Percentiles rank a stretch among this genome's conserved stretches.
phyloP scores from a whole-genome alignment of 2,888 invertebrate species.

The Caenorhabditis wallacei region DNA sequence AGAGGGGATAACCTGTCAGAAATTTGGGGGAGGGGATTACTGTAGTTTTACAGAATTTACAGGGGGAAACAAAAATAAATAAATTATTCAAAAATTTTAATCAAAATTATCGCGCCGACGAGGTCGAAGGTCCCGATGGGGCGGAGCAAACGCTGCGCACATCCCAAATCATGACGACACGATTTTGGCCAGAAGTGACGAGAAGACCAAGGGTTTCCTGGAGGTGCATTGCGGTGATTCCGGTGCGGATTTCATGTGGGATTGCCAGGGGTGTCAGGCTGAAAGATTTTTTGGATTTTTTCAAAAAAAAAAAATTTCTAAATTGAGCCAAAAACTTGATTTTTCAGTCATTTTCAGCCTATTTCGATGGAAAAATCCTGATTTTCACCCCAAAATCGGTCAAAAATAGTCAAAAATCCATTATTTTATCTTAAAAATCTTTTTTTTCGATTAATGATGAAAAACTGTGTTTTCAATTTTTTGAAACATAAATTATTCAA shows the following conservation, averaged over 20 bases:
- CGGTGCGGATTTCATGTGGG: slow-evolving; percentile 96
- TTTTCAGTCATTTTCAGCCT: too few relatives aligned
- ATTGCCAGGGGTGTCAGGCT: slow-evolving; percentile 94
- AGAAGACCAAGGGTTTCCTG: slow-evolving; percentile 93
- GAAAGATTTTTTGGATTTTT: slow-evolving; percentile 83
- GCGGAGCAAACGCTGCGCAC: slow-evolving; percentile 64
- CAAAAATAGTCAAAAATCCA: neutral
- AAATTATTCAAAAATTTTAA: neutral
- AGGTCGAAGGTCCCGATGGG: slow-evolving; percentile 9
- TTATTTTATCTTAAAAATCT: too few relatives aligned
- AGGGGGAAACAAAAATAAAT: slow-evolving; percentile 3
- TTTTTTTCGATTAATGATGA: too few relatives aligned
- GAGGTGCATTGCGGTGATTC: slow-evolving; percentile 90
- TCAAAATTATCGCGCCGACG: neutral
- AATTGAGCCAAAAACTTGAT: too few relatives aligned
- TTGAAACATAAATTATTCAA: too few relatives aligned
- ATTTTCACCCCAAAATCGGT: neutral
- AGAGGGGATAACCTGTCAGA: slow-evolving; percentile 35
- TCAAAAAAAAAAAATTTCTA: too few relatives aligned
- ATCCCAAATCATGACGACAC: slow-evolving; percentile 89
- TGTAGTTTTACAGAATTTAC: neutral
- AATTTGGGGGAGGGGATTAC: neutral
- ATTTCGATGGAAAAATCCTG: too few relatives aligned
- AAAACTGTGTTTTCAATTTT: too few relatives aligned
- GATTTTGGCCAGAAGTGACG: slow-evolving; percentile 95